Evolutionary conservation across 2,797 vertebrate genomes (phyloP).

Genomic region (Catharus ustulatus): DNA sequence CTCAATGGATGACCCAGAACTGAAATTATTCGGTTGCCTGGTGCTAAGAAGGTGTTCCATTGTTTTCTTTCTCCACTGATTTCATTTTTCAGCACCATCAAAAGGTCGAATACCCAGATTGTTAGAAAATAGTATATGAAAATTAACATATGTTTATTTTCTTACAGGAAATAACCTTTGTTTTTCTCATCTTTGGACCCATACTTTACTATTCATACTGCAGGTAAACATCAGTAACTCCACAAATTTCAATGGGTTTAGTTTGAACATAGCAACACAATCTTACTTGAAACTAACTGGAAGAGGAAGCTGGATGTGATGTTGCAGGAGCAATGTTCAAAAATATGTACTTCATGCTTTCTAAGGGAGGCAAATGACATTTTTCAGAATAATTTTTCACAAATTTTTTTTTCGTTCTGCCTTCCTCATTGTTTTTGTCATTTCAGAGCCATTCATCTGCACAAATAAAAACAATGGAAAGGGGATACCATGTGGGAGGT

Average conservation of each 20-base stretch:
- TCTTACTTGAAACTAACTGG: not conserved
- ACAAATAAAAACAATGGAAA: not conserved
- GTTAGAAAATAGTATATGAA: not conserved
- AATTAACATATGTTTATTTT: not conserved
- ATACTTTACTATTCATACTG: not conserved
- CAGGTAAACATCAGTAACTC: not conserved
- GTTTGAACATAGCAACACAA: not conserved
- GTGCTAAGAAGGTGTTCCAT: not conserved
- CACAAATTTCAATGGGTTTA: not conserved
- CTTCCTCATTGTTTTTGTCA: not conserved
- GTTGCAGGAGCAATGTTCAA: not conserved
- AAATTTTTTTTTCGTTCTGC: not conserved
- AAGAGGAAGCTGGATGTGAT: not conserved
- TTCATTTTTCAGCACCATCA: not conserved
- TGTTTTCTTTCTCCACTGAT: not conserved
- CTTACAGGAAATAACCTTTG: not conserved
- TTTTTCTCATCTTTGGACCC: not conserved
- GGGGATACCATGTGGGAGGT: not conserved
- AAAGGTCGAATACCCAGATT: not conserved
- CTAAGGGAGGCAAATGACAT: not conserved
- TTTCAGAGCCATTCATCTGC: not conserved
- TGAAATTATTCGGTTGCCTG: conserved; percentile 35
- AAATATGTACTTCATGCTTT: not conserved
- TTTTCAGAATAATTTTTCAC: not conserved
- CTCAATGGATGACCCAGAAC: conserved; percentile 62